Base-by-base conservation (phyloP, 2,888 invertebrate genomes). In the Watsonalla binaria region DNA sequence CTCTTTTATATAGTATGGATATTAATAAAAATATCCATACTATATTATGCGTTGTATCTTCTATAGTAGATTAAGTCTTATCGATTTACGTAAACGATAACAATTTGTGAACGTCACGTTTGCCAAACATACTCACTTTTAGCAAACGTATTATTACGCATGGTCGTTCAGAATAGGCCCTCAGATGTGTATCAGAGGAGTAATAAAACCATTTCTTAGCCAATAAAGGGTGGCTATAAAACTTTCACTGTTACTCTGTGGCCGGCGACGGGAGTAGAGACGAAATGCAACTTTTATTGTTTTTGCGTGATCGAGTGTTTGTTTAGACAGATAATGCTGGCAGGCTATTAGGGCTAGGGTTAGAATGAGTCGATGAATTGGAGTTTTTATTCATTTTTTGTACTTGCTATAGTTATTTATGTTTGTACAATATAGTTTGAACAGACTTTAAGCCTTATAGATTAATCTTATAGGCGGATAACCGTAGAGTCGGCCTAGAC, bases 211-310 rank as follows among this genome's bases (percentile, higher is more conserved):
- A 71, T 77, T 79, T 66, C 71, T 68, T 67, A 58, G 60, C 67
- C 70, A 74, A 75, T 78, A 72, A 39, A 78, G 72, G 70, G 59
- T 51, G 52, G 54, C 69, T 64, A 78, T 80, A 80, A 81, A 79
- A 76, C 72, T 71, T 70, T 70, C 67, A 65, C 57, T 59, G 68
- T 58, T 54, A 68, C 66, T 59, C 53, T 61, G 57, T 55, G 63
- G 62, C 52, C 48, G 58, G 54, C 60, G 58, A 61, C 62, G 49
- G 57, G 66, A 65, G 54, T 58, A 53, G 60, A 62, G 60, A 65
- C 54, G 54, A 66, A 68, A 74, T 74, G 74, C 73, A 76, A 69
- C 66, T 74, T 78, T 76, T 74, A 78, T 74, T 72, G 76, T 71
- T 65, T 73, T 54, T 53, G 51, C 57, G 71, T 76, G 75, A 79